phyloP scores from a whole-genome alignment of 1,140 invertebrate genomes.

The Coboldia fuscipes region DNA sequence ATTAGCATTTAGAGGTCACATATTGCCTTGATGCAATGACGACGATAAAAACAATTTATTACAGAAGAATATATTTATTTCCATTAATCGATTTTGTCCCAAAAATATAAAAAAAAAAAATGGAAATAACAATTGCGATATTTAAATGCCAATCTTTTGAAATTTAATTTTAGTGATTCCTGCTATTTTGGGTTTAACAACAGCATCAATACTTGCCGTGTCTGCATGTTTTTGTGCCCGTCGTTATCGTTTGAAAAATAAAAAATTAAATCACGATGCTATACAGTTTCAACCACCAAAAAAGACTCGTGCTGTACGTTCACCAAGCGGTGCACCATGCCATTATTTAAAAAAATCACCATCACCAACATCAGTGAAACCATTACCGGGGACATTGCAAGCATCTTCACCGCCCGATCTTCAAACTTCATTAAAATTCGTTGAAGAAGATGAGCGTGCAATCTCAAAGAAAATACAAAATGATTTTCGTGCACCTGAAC shows the following conservation, averaged over 20 bases:
- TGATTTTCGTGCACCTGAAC: constrained; percentile 22
- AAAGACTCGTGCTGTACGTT: constrained; percentile 31
- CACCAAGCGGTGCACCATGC: constrained; percentile 32
- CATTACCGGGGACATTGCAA: constrained; percentile 19
- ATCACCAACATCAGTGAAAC: constrained; percentile 48
- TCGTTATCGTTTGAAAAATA: constrained; percentile 16
- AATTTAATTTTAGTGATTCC: constrained; percentile 13
- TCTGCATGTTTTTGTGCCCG: constrained; percentile 18
- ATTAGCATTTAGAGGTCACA: no score
- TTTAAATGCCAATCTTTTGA: not conserved
- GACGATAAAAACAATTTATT: not conserved
- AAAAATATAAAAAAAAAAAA: not conserved
- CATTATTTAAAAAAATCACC: constrained; percentile 78
- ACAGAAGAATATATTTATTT: not conserved
- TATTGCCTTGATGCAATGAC: no score
- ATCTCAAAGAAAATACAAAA: constrained; percentile 24
- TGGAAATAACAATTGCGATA: not conserved
- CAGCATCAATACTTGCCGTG: constrained; percentile 15
- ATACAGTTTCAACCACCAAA: constrained; percentile 32
- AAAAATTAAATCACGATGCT: constrained; percentile 17
- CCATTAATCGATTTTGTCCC: not conserved
- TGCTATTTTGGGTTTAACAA: constrained; percentile 16
- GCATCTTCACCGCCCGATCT: constrained; percentile 8
- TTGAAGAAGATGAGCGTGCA: constrained; percentile 15
- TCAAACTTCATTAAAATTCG: constrained; percentile 12